phyloP scores from a whole-genome alignment of 2,797 vertebrate species.

The Vultur gryphus region DNA sequence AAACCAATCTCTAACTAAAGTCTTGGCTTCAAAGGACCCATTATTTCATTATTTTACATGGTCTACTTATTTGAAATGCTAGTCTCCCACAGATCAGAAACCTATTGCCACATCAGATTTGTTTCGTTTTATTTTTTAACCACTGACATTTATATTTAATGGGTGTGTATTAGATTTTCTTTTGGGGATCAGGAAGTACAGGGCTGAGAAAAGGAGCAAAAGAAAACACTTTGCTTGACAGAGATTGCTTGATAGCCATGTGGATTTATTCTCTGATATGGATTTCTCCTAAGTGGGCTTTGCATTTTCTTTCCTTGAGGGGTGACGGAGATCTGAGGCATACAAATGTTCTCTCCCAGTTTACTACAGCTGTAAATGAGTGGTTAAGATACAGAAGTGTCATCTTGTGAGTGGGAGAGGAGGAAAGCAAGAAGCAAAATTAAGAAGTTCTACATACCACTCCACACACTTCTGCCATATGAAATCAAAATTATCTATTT shows the following conservation, averaged over 20 bases:
- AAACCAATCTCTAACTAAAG: neutral
- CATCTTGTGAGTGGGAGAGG: constrained; percentile 46
- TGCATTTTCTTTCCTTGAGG: neutral
- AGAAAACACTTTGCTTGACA: neutral
- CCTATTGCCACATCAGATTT: neutral
- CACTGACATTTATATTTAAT: neutral
- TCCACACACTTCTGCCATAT: constrained; percentile 34
- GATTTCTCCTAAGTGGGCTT: neutral
- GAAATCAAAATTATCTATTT: constrained; percentile 16
- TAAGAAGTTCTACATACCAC: constrained; percentile 14
- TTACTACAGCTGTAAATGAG: constrained; percentile 52
- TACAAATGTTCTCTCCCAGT: constrained; percentile 13
- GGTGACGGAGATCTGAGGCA: neutral
- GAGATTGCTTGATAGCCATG: neutral
- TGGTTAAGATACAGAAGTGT: constrained; percentile 17
- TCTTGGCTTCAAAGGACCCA: neutral
- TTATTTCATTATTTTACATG: neutral
- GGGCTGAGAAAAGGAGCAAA: neutral
- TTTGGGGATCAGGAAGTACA: neutral
- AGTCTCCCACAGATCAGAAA: neutral
- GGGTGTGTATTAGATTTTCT: neutral
- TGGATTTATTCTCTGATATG: neutral
- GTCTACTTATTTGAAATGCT: neutral
- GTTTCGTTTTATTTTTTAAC: neutral
- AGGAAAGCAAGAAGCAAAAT: constrained; percentile 46